These are phyloP conservation scores for Manacus vitellinus DNA, from an alignment of 2,113 vertebrate genomes.

Conservation along the genomic window DNA sequence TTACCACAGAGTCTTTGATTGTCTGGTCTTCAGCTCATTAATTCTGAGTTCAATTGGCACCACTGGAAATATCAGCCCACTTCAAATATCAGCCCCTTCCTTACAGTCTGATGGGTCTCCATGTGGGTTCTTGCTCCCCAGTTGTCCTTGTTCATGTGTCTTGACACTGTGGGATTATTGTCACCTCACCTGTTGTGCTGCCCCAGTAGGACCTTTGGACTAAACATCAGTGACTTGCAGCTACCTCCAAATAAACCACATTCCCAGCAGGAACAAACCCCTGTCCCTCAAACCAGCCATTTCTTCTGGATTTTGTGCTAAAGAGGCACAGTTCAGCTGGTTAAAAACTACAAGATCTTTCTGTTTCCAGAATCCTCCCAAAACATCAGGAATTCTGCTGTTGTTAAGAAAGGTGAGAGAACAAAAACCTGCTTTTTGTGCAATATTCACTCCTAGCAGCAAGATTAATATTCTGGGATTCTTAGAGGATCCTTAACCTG, in stretches of 20 bases:
- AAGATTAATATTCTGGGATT: neutral
- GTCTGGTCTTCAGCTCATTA: neutral
- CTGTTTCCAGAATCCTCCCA: neutral
- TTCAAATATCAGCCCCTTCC: neutral
- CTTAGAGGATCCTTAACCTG: neutral
- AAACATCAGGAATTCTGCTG: neutral
- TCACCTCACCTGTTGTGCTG: neutral
- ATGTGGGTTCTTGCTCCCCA: neutral
- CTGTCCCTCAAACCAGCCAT: neutral
- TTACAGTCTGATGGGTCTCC: neutral
- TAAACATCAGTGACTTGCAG: neutral
- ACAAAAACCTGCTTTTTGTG: neutral
- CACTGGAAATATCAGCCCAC: neutral
- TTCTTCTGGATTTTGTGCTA: neutral
- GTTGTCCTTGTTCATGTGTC: neutral
- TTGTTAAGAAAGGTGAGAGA: neutral
- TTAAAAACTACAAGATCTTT: neutral
- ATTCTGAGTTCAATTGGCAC: neutral
- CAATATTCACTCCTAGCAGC: neutral
- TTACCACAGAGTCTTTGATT: neutral
- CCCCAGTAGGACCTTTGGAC: neutral
- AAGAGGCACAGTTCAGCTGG: neutral
- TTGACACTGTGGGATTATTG: neutral
- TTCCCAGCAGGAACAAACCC: neutral
- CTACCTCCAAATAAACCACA: neutral